Conservation (phyloP, 2,888 invertebrate genomes). For the Mythimna ferrago region DNA sequence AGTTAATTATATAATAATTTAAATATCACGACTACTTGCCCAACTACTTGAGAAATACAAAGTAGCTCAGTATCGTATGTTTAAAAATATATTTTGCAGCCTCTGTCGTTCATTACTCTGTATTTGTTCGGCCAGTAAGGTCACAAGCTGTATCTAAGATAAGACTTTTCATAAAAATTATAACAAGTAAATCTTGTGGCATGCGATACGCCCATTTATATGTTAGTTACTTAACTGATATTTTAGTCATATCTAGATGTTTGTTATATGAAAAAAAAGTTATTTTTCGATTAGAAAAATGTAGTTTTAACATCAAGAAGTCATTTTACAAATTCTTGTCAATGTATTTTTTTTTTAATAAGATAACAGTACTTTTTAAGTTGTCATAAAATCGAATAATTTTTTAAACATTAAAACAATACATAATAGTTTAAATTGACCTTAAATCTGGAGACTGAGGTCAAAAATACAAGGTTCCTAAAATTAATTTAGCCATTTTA, state of each 20-base stretch:
- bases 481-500: constrained; percentile 28
- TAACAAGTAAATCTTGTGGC: constrained; percentile 58
- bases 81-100: not conserved
- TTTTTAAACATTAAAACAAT: constrained; percentile 49
- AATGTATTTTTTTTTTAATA: not conserved
- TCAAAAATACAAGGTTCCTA: constrained; percentile 54
- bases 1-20: too few relatives aligned
- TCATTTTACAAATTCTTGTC: not conserved
- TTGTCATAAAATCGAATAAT: not conserved
- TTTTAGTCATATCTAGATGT: not conserved
- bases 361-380: not conserved
- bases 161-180: constrained; percentile 58
- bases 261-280: not conserved
- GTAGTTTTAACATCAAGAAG: not conserved
- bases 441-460: constrained; percentile 59
- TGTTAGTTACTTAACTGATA: constrained; percentile 1
- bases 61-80: not conserved
- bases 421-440: constrained; percentile 45
- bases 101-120: constrained; percentile 60
- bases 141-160: constrained; percentile 58
- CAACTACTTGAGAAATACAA: not conserved
- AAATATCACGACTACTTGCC: too few relatives aligned
- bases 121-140: constrained; percentile 61
- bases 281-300: not conserved
- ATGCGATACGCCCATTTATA: constrained; percentile 40